phyloP scores from a whole-genome alignment of 2,113 vertebrate species.

The Megaptera novaeangliae region DNA sequence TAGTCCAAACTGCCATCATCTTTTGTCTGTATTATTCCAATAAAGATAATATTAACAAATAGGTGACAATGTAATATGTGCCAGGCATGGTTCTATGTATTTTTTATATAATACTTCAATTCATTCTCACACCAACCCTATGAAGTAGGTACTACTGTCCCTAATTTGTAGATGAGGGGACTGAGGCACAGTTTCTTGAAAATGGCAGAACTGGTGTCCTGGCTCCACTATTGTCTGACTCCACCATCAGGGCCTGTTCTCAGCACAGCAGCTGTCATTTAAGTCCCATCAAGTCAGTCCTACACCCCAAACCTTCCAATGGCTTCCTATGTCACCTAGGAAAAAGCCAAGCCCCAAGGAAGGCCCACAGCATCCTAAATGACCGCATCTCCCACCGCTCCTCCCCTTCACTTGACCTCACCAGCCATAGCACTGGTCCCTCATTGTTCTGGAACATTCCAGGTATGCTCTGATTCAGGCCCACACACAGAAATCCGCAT shows the following conservation, averaged over 20 bases:
- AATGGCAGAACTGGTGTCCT: rapidly evolving
- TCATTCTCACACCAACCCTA: neutral
- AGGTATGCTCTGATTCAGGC: neutral
- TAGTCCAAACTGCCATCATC: neutral
- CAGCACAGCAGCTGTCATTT: rapidly evolving
- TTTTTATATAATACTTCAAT: neutral
- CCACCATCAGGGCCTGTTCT: rapidly evolving
- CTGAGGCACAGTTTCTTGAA: rapidly evolving
- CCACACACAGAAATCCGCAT: rapidly evolving
- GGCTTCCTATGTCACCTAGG: neutral
- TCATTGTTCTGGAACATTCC: neutral
- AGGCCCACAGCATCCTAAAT: rapidly evolving
- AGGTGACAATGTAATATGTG: rapidly evolving
- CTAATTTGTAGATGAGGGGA: rapidly evolving
- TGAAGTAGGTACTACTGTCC: too few species aligned
- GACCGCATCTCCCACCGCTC: neutral
- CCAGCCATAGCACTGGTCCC: rapidly evolving
- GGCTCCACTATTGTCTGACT: rapidly evolving
- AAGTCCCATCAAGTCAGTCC: too few species aligned
- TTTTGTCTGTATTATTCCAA: neutral
- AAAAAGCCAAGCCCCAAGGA: neutral
- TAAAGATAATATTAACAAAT: too few species aligned
- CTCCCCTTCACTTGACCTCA: rapidly evolving
- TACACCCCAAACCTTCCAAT: rapidly evolving
- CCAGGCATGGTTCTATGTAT: neutral